Base-by-base conservation (phyloP, 2,888 invertebrate genomes). In the Coronaproctus castanopsis region DNA sequence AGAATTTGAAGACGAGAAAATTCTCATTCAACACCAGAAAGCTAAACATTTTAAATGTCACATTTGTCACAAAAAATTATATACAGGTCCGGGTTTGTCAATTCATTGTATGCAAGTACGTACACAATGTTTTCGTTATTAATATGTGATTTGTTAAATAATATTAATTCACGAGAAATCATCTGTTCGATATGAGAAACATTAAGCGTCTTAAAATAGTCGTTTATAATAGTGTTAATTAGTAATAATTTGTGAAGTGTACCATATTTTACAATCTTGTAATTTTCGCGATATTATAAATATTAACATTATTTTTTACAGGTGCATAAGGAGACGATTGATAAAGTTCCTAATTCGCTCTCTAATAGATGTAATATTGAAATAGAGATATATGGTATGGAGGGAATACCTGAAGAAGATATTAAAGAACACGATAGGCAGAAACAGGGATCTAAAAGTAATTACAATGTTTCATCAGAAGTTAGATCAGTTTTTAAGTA, bases 41-140 rank as follows among this genome's bases (percentile, higher is more conserved):
- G 98, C 98, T 55, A 98, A 98, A 75, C 98, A 98, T 78, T 98
- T 99, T 73, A 99, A 99, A 78, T 98, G 98, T 78, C 96, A 96
- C 74, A 93, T 97, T 73, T 99, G 98, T 76, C 96, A 97, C 76
- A 97, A 97, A 75, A 96, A 96, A 76, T 76, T 99, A 66, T 98
- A 96, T 73, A 97, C 97, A 58, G 95, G 93, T 61, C 97, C 97
- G 63, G 98, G 97, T 52, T 77, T 98, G 67, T 93, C 96, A 67
- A 98, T 98, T 76, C 97, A 98, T 75, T 98, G 97, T 75, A 95
- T 97, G 95, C 97, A 98, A 83, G 88, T 88, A 77, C 68, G 36
- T 36, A 36, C 14, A 14, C 23, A 23, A 22, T 57, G n/a, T 14
- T 19, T 24, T 52, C 23, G 24, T 14, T 52, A 24, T 21, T 2